Conservation (phyloP, 2,113 vertebrate genomes). For the Coreoperca whiteheadi region DNA sequence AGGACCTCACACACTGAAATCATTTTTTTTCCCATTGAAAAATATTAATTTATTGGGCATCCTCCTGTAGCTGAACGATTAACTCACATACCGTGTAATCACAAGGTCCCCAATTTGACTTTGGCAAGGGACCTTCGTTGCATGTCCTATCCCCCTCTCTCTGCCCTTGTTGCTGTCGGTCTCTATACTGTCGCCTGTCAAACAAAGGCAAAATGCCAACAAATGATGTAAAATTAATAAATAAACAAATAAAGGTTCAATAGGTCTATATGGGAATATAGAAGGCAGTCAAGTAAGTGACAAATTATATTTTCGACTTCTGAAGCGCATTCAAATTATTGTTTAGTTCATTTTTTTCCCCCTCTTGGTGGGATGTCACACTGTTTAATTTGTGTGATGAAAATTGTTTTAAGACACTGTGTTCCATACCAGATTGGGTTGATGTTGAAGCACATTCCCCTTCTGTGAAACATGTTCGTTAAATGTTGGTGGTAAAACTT, state of each 20-base stretch:
- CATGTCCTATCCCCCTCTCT: not conserved
- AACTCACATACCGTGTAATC: not conserved
- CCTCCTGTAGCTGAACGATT: not conserved
- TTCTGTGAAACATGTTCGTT: not conserved
- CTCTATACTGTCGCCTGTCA: not conserved
- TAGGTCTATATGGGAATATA: not conserved
- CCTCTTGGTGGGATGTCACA: not conserved
- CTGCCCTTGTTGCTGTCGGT: not conserved
- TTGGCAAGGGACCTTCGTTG: not conserved
- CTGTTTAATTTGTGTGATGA: not conserved
- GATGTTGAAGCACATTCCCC: not conserved
- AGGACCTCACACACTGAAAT: not conserved
- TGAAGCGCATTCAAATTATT: not conserved
- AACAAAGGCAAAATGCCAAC: not conserved
- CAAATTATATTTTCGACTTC: too few relatives aligned
- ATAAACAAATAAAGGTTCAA: not conserved
- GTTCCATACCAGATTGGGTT: not conserved
- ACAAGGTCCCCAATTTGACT: not conserved
- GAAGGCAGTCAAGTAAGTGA: not conserved
- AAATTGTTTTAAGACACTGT: not conserved
- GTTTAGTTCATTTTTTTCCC: not conserved
- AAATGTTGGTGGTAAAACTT: not conserved
- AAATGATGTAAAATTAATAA: not conserved
- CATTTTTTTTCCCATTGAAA: not conserved
- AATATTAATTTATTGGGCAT: not conserved